Evolutionary conservation across 2,113 vertebrate species (phyloP).

Genomic region (Notothenia rossii): DNA sequence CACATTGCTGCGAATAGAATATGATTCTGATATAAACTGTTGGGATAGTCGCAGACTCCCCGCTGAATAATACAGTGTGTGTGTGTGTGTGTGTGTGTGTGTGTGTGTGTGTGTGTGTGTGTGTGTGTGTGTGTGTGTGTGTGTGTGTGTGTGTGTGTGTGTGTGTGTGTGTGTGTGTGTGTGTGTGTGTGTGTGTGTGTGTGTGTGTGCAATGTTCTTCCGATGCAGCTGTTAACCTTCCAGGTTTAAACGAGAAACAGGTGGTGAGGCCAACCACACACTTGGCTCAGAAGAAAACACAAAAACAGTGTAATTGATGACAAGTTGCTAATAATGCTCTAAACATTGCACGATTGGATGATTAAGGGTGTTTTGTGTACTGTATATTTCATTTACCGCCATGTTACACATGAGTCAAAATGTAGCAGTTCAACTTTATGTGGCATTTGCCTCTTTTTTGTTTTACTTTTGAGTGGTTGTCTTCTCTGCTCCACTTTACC

Average conservation of each 20-base stretch:
- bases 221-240: conserved; percentile 67
- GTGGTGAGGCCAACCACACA: conserved; percentile 50
- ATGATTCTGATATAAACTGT: conserved; percentile 17
- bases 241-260: conserved; percentile 76
- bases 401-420: conserved; percentile 13
- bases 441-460: not conserved
- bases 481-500: not conserved
- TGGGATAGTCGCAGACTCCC: conserved; percentile 25
- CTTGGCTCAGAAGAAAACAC: conserved; percentile 35
- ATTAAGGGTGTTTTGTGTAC: conserved; percentile 24
- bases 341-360: conserved; percentile 31
- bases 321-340: conserved; percentile 55
- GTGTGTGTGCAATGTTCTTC: conserved; percentile 33
- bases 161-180: conserved; percentile 18
- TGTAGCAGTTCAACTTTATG: not conserved
- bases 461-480: not conserved
- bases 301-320: conserved; percentile 53
- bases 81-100: too few relatives aligned
- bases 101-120: not conserved
- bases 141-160: conserved; percentile 15
- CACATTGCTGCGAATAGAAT: conserved; percentile 35
- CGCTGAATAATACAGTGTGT: conserved; percentile 24
- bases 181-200: conserved; percentile 17
- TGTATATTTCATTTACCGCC: conserved; percentile 30
- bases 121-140: conserved; percentile 7